A percentile compares a stretch with the other conserved stretches of the same genome.
Conservation (phyloP, 1,140 invertebrate species). For the Drosophila funebris region DNA sequence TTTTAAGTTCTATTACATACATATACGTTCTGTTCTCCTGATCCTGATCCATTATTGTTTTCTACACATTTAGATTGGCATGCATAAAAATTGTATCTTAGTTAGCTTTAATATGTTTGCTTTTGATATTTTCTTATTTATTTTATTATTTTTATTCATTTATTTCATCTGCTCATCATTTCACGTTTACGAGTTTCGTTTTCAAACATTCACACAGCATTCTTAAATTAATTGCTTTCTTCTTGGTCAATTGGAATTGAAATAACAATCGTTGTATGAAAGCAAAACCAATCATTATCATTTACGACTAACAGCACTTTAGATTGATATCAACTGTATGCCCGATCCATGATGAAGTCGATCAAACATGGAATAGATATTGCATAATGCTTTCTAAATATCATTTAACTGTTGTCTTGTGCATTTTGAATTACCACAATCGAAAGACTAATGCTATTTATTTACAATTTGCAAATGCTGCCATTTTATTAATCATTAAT, state of each 20-base stretch:
- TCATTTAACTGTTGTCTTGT: slow-evolving; percentile 25
- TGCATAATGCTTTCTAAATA: not conserved
- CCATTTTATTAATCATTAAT: not conserved
- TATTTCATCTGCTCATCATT: not conserved
- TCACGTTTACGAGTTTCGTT: not conserved
- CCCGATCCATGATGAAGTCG: not conserved
- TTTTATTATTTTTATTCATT: not conserved
- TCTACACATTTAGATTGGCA: slow-evolving; percentile 81
- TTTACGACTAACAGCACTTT: slow-evolving; percentile 7
- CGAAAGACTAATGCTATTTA: slow-evolving; percentile 28
- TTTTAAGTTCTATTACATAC: slow-evolving; percentile 27
- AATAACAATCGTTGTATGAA: slow-evolving; percentile 26
- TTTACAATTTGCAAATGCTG: slow-evolving; percentile 22
- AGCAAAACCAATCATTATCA: slow-evolving; percentile 7
- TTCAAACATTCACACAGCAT: slow-evolving; percentile 29
- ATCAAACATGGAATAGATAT: slow-evolving; percentile 3
- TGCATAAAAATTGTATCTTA: slow-evolving; percentile 71
- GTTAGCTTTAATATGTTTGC: slow-evolving; percentile 35
- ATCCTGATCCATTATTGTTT: slow-evolving; percentile 47
- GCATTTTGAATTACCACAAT: slow-evolving; percentile 21
- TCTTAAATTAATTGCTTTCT: slow-evolving; percentile 18
- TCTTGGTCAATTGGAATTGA: slow-evolving; percentile 36
- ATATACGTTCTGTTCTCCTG: slow-evolving; percentile 16
- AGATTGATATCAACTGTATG: not conserved
- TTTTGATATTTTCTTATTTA: slow-evolving; percentile 17